Base-by-base conservation (phyloP, 2,888 invertebrate species). In the Ophonus ardosiacus region DNA sequence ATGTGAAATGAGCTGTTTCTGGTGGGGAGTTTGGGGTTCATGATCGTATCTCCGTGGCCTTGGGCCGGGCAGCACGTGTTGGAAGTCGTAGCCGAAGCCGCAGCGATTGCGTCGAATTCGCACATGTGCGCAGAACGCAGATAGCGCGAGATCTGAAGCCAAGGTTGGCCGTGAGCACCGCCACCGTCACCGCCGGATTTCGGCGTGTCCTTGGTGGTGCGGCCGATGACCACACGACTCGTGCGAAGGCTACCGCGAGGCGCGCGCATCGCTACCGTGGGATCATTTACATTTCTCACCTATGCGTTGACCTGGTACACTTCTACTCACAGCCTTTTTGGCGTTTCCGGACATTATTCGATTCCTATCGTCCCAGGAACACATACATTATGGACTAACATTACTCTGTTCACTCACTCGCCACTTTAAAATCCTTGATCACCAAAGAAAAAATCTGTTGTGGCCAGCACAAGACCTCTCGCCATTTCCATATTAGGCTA, bases 151-250 rank as follows among this genome's bases (percentile, higher is more conserved):
- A 21, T 43, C 40, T 17, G 15, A 56, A 74, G 76, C 43, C 56
- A 68, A 74, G 83, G 83, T 83, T 83, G 43, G 68, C 13, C 15
- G 7, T 51, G 57, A 24, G 43, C 61, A 38, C 57, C 71, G 82
- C 63, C 63, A 57, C 68, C 82, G n/a, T n/a, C n/a, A n/a, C n/a
- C n/a, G 76, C 76, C 76, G 83, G 82, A 82, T 82, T 83, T 83
- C 74, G 83, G 83, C 81, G 71, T 76, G 83, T 83, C 83, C 83
- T 83, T 83, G 57, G 76, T 59, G 71, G 76, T 63, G 76, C 71
- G 83, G 83, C 83, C 83, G 83, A 76, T 83, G 83, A 83, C 83
- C 83, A 83, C 71, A 43, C 56, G 18, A 61, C 83, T 83, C 83
- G 83, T 83, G 83, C 83, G 83, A 83, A 83, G 83, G 83, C 83